A percentile compares a stretch with the other conserved stretches of the same genome.
These are phyloP conservation scores for Platorchestia sp. DNA, from an alignment of 1,140 invertebrate genomes.

Conservation along the genomic window DNA sequence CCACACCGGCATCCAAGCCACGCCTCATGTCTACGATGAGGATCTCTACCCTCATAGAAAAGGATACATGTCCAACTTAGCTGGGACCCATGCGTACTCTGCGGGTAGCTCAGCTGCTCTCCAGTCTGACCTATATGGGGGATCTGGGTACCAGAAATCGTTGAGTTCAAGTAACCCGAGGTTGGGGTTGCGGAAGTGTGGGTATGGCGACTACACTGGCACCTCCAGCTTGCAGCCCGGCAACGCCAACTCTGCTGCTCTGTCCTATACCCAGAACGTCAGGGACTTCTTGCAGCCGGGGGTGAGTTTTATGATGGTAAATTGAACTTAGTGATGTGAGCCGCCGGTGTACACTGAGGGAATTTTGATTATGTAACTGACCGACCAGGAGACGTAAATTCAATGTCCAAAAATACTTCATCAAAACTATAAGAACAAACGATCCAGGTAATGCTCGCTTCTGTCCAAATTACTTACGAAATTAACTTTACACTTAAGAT, in stretches of 20 bases:
- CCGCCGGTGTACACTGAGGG: no score
- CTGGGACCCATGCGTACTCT: background rate
- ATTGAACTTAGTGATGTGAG: no score
- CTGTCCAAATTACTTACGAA: no score
- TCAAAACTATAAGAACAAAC: no score
- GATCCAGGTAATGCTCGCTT: no score
- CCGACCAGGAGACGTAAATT: no score
- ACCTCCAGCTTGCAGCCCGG: background rate
- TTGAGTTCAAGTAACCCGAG: background rate
- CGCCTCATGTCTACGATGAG: background rate
- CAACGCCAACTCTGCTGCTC: background rate
- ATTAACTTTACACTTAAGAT: no score
- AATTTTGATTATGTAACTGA: no score
- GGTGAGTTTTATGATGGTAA: background rate
- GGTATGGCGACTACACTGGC: background rate
- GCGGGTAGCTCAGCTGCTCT: background rate
- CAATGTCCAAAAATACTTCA: no score
- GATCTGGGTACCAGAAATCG: background rate
- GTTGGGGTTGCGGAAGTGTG: background rate
- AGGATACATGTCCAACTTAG: background rate
- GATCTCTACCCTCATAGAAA: background rate
- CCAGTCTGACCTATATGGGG: background rate
- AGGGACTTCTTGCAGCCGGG: conserved; percentile 6
- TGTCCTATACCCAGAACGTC: background rate
- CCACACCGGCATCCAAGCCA: conserved; percentile 6